phyloP scores from a whole-genome alignment of 2,888 invertebrate genomes.

The Phaonia tiefii region DNA sequence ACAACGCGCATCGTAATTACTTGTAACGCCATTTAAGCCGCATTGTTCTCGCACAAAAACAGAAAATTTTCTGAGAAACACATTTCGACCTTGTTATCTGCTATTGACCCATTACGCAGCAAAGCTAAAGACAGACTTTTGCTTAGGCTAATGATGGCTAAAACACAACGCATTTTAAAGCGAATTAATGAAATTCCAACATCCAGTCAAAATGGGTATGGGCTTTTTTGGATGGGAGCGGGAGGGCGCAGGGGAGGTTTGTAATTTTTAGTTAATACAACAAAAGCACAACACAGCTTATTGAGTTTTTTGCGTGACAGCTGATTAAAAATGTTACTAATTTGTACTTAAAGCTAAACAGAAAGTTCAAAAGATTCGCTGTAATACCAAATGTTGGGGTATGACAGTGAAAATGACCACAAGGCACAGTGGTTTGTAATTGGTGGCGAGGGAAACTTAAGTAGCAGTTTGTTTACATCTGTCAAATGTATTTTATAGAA shows the following conservation, averaged over 20 bases:
- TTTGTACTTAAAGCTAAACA: too few species aligned
- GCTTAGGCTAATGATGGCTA: too few species aligned
- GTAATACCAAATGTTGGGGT: too few species aligned
- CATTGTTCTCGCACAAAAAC: not conserved
- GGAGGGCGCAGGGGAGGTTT: not conserved
- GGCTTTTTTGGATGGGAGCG: not conserved
- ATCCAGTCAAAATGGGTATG: not conserved
- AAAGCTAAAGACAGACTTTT: not conserved
- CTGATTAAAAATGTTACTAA: too few species aligned
- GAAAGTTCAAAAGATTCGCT: too few species aligned
- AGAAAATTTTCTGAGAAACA: constrained; percentile 9
- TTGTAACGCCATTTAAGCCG: constrained; percentile 10
- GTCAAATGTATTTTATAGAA: too few species aligned
- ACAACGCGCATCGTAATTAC: constrained; percentile 7
- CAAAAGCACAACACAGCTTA: not conserved
- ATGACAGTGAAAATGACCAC: too few species aligned
- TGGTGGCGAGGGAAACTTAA: too few species aligned
- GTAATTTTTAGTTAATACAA: not conserved
- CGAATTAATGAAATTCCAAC: constrained; percentile 36
- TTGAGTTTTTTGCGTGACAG: too few species aligned
- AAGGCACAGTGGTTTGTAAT: too few species aligned
- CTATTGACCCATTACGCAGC: constrained; percentile 33
- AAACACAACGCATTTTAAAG: not conserved
- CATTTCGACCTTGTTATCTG: constrained; percentile 37
- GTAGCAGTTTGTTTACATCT: too few species aligned